Base-by-base conservation (phyloP, 2,888 invertebrate species). In the Acleris literana region DNA sequence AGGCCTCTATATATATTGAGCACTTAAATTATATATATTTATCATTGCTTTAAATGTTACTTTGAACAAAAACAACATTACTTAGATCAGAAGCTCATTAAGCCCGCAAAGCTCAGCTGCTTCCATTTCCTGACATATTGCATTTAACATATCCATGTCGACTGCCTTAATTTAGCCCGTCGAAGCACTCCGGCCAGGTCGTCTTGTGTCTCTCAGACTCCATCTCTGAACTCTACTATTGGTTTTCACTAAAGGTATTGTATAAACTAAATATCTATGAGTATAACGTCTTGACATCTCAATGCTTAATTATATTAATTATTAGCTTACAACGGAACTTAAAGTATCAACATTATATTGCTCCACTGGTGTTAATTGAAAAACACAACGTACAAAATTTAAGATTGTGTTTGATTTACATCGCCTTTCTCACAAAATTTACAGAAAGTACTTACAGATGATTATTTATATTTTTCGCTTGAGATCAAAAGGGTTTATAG, bases 91-190 rank as follows among this genome's bases (percentile, higher is more conserved):
- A 17, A 53, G 33, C 20, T 29, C 39, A 25, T 49, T 39, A 54
- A 20, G 22, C 48, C 43, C 22, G 39, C 48, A 48, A 22, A 54
- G 18, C n/a, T 9, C 44, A 49, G 44, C 18, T 51, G 44, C 60
- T 56, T 65, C 49, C 29, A 61, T 65, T 65, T 61, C 60, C 65
- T 61, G 44, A 33, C 60, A 60, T 60, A 65, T 65, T 60, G 54
- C 65, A 60, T 60, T 60, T 65, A 44, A 60, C 65, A 65, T 60
- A 53, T 64, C 55, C 54, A 49, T 55, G 54, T 60, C 20, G 53
- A 11, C 53, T 64, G 55, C 65, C 51, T 61, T 65, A 65, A 65
- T 65, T 65, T 65, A 61, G 60, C 65, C 56, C 65, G 65, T 65
- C 65, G 65, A 65, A 65, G 55, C 60, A 65, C 65, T 65, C 60